Evolutionary conservation across 2,797 vertebrate genomes (phyloP), one percentile per base, ranked within the genome.

Genomic region (Tarsius wallacei): DNA sequence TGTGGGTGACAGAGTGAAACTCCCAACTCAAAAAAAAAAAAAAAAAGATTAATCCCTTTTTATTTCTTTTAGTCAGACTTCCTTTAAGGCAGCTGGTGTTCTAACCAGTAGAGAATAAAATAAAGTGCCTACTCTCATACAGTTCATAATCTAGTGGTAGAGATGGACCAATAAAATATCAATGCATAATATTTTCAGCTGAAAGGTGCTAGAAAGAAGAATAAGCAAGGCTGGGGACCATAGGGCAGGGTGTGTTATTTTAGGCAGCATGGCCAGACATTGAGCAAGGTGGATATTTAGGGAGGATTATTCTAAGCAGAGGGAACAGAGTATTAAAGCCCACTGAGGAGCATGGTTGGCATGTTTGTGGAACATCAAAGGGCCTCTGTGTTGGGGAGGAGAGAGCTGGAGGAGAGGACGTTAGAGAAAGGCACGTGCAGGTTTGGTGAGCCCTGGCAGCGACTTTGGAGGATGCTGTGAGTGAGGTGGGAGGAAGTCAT

Each of bases 291-390:
- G n/a, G 8, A 2, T 12, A 8, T 81, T 14, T 36, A 31, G 55
- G 57, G 57, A 59, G 28, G 53, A 9, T 81, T 47, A 19, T 21
- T 61, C 64, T 14, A 61, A 78, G 17, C 14, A 47, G 22, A 55
- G 26, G 66, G 63, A 17, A 5, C 0, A 6, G 2, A 16, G 2
- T 14, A 14, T 21, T 16, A 66, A n/a, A 71, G 59, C 8, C 33
- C 11, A 19, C 28, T 1, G 24, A 22, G 26, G 13, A 70, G 21
- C 1, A 0, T 16, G 1, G 0, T 14, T 15, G 36, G 61, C 14
- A 17, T 19, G 53, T 57, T 10, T 22, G 5, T 36, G 55, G 59
- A 42, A 26, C 11, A 17, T 47, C 19, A 13, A 6, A 57, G 53
- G 15, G 10, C 9, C 5, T 2, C 5, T 2, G 1, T n/a, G 31